Base-by-base conservation (phyloP, 92 coral and sea anemone genomes). In the Isaurus tuberculatus region DNA sequence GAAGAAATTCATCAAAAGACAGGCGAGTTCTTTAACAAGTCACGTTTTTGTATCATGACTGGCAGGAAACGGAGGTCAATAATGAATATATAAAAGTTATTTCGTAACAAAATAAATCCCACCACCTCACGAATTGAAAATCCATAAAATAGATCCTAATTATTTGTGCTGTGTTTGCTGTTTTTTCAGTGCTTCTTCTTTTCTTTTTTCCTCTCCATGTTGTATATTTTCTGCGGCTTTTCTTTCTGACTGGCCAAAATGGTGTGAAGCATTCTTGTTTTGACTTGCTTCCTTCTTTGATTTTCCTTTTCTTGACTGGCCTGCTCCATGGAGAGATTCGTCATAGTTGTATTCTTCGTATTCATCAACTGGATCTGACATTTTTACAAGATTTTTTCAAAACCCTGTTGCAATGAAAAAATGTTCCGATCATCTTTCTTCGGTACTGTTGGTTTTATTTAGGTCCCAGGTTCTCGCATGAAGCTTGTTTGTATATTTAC, bases 341-440 rank as follows among this genome's bases (percentile, higher is more conserved):
- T 96, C 99, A 79, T 90, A 94, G 78, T 96, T 91, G 84, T 94
- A 94, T 70, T 96, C 98, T 40, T 94, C 99, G 64, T 90, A 94
- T 51, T 94, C 73, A 71, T 94, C 98, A 61, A 48, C 90, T 67
- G 88, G 80, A 64, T 94, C 97, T 66, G 94, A 90, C 89, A 88
- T 90, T 43, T 49, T 69, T 51, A 26, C 14, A 34, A 19, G 10
- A 33, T 17, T 23, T 33, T 17, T 31, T 10, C n/a, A 48, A 25
- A 44, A 23, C n/a, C 10, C 20, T 28, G 8, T 9, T 49, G 28
- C 1, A 2, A 6, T 29, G 34, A 0, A 19, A 63, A 63, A 63
- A 16, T 61, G 1, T 57, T 19, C 13, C 16, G 13, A 55, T 8
- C 11, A 13, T 63, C 5, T 2, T 63, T 63, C 34, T 11, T 26